A percentile compares a stretch with the other conserved stretches of the same genome.
phyloP scores from a whole-genome alignment of 2,888 invertebrate species.

The Drosophila affinis region DNA sequence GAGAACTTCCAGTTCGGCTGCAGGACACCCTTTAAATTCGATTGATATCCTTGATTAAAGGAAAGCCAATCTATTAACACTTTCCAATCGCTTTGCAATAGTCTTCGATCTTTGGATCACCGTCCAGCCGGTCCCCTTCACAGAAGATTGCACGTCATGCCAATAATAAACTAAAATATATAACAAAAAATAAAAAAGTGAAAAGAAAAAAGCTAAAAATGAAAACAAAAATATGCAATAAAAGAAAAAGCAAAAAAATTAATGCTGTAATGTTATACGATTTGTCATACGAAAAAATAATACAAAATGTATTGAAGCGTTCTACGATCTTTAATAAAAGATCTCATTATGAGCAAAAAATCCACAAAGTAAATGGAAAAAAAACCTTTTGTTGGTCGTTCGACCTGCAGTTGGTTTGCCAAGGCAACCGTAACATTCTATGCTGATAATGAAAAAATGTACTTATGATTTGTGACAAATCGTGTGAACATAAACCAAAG shows the following conservation, averaged over 20 bases:
- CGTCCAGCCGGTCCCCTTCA: background rate
- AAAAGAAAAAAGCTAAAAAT: background rate
- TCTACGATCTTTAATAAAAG: background rate
- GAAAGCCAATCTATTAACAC: too few species aligned
- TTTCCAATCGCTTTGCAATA: too few species aligned
- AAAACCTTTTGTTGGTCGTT: slow-evolving; percentile 46
- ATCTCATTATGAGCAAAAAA: slow-evolving; percentile 14
- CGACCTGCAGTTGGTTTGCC: slow-evolving; percentile 24
- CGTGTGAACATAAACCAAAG: slow-evolving; percentile 1
- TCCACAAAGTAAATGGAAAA: slow-evolving; percentile 8
- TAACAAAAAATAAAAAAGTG: background rate
- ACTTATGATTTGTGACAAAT: slow-evolving; percentile 13
- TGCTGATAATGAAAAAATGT: slow-evolving; percentile 11
- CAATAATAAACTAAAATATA: background rate
- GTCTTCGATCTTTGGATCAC: slow-evolving; percentile 1
- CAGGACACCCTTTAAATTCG: background rate
- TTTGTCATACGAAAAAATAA: background rate
- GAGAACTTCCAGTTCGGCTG: background rate
- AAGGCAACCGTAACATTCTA: slow-evolving; percentile 5
- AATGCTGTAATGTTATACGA: background rate
- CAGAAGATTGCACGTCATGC: background rate
- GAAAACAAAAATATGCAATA: background rate
- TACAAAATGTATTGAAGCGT: background rate
- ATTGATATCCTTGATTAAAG: background rate
- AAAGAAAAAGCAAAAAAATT: background rate